These are phyloP conservation scores for Tragopan temminckii DNA, from an alignment of 2,797 vertebrate species.

Conservation along the genomic window DNA sequence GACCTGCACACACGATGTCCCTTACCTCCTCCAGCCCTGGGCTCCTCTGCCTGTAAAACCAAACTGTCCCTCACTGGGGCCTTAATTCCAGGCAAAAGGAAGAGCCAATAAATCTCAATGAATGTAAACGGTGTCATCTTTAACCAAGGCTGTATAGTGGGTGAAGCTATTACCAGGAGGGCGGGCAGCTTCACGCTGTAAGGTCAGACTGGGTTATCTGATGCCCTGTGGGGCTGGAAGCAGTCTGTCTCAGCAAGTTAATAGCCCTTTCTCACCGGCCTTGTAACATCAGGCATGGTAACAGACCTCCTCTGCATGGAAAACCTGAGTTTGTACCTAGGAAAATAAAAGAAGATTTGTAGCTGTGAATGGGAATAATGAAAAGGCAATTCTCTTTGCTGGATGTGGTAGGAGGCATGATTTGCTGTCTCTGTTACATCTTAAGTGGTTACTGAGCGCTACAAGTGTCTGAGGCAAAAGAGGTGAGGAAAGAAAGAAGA, in stretches of 20 bases:
- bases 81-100: background rate
- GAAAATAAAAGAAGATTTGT: background rate
- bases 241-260: background rate
- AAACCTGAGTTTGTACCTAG: background rate
- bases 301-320: background rate
- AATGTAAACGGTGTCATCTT: background rate
- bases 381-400: background rate
- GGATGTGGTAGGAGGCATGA: background rate
- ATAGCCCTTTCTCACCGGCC: background rate
- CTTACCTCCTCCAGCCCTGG: background rate
- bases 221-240: background rate
- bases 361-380: background rate
- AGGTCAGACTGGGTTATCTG: background rate
- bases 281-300: fast-evolving
- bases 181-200: fast-evolving
- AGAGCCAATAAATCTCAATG: background rate
- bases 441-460: background rate
- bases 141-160: background rate
- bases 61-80: background rate
- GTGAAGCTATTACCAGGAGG: background rate
- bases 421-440: background rate
- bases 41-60: background rate
- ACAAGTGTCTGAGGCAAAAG: background rate
- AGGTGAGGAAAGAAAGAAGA: background rate
- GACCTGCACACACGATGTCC: fast-evolving